Conservation (phyloP, 2,888 invertebrate species). For the Arrhopalites spinosus region DNA sequence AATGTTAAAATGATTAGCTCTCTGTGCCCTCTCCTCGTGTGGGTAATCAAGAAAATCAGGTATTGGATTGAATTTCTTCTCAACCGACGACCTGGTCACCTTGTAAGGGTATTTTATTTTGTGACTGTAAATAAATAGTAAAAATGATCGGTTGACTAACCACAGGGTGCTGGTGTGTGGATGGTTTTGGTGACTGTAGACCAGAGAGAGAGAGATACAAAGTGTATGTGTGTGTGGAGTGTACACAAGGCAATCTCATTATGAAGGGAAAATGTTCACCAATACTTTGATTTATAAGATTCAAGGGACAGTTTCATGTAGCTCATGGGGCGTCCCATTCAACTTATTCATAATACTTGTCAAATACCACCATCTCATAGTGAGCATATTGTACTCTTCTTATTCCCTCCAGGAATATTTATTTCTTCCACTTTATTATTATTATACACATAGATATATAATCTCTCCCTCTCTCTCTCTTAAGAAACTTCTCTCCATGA, state of each 20-base stretch:
- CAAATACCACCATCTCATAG: neutral
- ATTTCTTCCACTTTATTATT: conserved; percentile 19
- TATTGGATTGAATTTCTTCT: conserved; percentile 27
- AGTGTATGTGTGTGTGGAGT: too few species aligned
- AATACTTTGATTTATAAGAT: conserved; percentile 34
- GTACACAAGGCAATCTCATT: conserved; percentile 32
- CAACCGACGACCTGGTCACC: conserved; percentile 17
- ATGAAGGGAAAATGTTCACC: conserved; percentile 27
- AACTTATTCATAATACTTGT: conserved; percentile 9
- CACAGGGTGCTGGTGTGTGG: conserved; percentile 30
- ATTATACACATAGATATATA: neutral
- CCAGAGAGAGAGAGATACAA: too few species aligned
- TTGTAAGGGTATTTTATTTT: neutral
- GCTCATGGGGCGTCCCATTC: conserved; percentile 32
- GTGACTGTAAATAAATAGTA: conserved; percentile 2
- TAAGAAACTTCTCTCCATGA: too few species aligned
- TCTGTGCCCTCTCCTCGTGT: conserved; percentile 23
- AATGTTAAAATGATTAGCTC: conserved; percentile 28
- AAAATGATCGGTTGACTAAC: conserved; percentile 21
- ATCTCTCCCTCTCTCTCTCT: conserved; percentile 9
- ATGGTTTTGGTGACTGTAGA: neutral
- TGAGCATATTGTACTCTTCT: neutral
- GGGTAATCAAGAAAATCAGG: conserved; percentile 32
- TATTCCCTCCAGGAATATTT: conserved; percentile 23
- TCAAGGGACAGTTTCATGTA: conserved; percentile 22